Percentiles rank a stretch among this genome's conserved stretches.
These are phyloP conservation scores for Schizothorax lantsangensis DNA, from an alignment of 2,797 vertebrate genomes.

Conservation along the genomic window DNA sequence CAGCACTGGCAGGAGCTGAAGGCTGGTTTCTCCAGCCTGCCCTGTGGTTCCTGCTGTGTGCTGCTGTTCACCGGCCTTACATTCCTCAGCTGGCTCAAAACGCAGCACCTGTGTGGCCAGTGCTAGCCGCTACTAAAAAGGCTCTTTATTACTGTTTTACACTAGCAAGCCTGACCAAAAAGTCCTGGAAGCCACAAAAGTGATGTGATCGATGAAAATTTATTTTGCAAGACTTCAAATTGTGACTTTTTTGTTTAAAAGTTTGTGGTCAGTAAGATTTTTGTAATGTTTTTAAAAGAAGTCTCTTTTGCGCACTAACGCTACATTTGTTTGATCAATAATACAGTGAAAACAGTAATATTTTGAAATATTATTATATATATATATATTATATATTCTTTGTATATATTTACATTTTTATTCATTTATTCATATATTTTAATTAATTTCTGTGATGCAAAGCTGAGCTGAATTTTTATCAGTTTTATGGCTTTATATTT, in stretches of 20 bases:
- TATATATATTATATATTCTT: no score
- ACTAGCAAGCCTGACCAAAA: not conserved
- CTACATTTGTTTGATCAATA: not conserved
- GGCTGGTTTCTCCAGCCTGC: constrained; percentile 66
- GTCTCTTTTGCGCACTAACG: not conserved
- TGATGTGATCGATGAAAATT: not conserved
- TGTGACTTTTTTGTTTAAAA: not conserved
- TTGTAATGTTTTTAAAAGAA: not conserved
- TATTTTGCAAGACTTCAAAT: not conserved
- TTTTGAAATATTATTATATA: no score
- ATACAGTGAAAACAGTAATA: not conserved
- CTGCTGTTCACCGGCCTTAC: constrained; percentile 23
- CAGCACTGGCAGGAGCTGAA: not conserved
- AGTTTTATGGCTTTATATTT: not conserved
- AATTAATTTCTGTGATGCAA: not conserved
- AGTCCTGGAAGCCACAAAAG: not conserved
- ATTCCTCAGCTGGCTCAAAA: constrained; percentile 49
- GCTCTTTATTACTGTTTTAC: not conserved
- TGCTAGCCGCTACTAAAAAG: not conserved
- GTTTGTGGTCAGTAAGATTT: not conserved
- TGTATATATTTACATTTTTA: not conserved
- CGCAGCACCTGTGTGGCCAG: constrained; percentile 26
- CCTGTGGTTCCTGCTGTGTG: constrained; percentile 72
- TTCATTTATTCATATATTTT: no score
- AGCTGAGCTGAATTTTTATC: not conserved